phyloP scores from a whole-genome alignment of 2,888 invertebrate genomes.

The Octodonta nipae region DNA sequence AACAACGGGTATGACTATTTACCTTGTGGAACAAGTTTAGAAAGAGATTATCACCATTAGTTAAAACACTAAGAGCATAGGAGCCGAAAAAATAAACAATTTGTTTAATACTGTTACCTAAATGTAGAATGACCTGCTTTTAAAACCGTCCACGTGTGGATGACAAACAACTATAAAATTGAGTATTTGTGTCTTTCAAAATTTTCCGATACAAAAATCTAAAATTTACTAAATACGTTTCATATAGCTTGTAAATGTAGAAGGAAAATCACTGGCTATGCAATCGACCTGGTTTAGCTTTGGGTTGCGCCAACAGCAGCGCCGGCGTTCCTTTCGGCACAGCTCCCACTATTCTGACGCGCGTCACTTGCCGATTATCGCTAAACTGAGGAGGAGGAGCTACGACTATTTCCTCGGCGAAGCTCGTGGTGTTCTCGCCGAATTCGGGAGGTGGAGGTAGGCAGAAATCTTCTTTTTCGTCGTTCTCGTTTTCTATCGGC shows the following conservation, averaged over 20 bases:
- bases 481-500: conserved; percentile 58
- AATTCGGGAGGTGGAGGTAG: conserved; percentile 47
- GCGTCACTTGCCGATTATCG: conserved; percentile 49
- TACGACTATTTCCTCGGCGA: conserved; percentile 41
- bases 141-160: too few relatives aligned
- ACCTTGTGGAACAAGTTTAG: too few relatives aligned
- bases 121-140: too few relatives aligned
- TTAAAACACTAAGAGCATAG: too few relatives aligned
- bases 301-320: conserved; percentile 17
- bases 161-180: conserved; percentile 9
- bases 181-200: conserved; percentile 6
- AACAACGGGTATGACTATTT: too few relatives aligned
- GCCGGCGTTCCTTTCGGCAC: conserved; percentile 49
- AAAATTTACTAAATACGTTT: background rate
- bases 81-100: too few relatives aligned
- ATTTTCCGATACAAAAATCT: too few relatives aligned
- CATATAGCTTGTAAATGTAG: too few relatives aligned
- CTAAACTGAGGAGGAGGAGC: conserved; percentile 87
- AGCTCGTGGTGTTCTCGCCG: conserved; percentile 31
- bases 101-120: too few relatives aligned
- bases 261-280: conserved; percentile 35
- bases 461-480: conserved; percentile 50
- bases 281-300: conserved; percentile 32
- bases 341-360: conserved; percentile 71
- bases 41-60: too few relatives aligned